These are phyloP conservation scores for Dermatophagoides farinae DNA, from an alignment of 1,140 invertebrate genomes.

Conservation along the genomic window DNA sequence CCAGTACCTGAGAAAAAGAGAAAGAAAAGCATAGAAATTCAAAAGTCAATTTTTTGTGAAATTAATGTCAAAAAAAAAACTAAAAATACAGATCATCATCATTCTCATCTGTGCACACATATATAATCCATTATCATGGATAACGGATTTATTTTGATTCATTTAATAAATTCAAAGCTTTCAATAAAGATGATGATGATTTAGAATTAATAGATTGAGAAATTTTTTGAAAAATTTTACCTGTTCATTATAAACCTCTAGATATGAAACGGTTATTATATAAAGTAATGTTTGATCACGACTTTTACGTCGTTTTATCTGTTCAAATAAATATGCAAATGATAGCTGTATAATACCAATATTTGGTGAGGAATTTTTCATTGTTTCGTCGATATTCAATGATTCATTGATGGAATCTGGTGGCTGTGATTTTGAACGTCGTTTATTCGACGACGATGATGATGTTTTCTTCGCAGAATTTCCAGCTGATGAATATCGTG, in stretches of 20 bases:
- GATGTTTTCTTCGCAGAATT: too few species aligned
- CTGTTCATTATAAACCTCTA: constrained; percentile 92
- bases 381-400: not conserved
- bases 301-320: constrained; percentile 38
- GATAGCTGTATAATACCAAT: constrained; percentile 25
- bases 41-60: not conserved
- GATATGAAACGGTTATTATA: constrained; percentile 71
- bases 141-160: not conserved
- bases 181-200: not conserved
- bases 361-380: not conserved
- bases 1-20: constrained; percentile 49
- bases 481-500: too few species aligned
- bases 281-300: constrained; percentile 36
- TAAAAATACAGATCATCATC: not conserved
- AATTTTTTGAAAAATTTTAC: constrained; percentile 35
- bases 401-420: not conserved
- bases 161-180: not conserved
- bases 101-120: not conserved
- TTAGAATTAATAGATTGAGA: not conserved
- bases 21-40: not conserved
- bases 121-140: not conserved
- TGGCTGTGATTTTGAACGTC: too few species aligned
- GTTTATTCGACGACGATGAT: too few species aligned
- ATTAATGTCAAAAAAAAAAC: not conserved
- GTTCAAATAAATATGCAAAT: constrained; percentile 69